Evolutionary conservation across 92 coral and sea anemone species (phyloP).

Genomic region (Isaurus tuberculatus): DNA sequence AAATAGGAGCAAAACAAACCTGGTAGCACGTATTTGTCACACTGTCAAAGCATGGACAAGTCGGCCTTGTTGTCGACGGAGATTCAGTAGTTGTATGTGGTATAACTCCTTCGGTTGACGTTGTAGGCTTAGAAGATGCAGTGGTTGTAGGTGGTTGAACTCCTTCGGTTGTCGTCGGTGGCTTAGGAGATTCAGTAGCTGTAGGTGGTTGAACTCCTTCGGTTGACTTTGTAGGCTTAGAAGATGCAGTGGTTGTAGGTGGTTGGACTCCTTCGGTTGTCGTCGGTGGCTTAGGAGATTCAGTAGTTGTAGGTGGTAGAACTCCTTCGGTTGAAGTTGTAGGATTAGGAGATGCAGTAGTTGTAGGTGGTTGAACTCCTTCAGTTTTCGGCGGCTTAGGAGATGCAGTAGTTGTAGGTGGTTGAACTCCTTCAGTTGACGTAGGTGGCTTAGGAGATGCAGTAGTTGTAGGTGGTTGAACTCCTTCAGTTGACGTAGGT

Average conservation of each 20-base stretch:
- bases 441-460: conserved; percentile 26
- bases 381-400: background rate
- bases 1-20: conserved; percentile 33
- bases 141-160: background rate
- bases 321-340: conserved; percentile 27
- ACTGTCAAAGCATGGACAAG: conserved; percentile 65
- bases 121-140: conserved; percentile 24
- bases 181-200: background rate
- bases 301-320: conserved; percentile 39
- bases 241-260: conserved; percentile 6
- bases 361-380: conserved; percentile 6
- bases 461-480: conserved; percentile 25
- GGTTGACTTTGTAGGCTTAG: conserved; percentile 35
- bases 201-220: conserved; percentile 3
- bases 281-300: conserved; percentile 21
- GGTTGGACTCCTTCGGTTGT: background rate
- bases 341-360: background rate
- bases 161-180: conserved; percentile 6
- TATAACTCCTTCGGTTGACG: conserved; percentile 4
- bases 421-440: background rate
- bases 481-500: conserved; percentile 25
- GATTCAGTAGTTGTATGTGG: background rate
- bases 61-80: conserved; percentile 41
- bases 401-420: conserved; percentile 36
- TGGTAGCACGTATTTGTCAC: conserved; percentile 50